phyloP scores from a whole-genome alignment of 2,797 vertebrate species.

The Gymnoscopelus braueri region DNA sequence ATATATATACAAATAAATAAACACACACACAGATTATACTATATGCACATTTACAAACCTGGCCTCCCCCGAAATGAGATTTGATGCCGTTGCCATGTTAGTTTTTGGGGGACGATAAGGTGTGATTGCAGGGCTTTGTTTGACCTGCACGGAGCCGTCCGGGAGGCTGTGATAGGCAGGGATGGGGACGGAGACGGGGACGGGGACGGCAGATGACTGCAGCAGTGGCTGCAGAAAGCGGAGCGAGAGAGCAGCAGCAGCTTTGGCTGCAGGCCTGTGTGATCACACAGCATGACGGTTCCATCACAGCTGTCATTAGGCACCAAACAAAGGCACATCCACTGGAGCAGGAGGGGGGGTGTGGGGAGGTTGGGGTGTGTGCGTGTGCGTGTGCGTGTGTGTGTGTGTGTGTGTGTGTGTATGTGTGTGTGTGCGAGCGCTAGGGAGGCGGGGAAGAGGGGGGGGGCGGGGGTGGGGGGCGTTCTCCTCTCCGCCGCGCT shows the following conservation, averaged over 20 bases:
- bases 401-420: too few species aligned
- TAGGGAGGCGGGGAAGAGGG: background rate
- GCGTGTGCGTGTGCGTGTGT: too few species aligned
- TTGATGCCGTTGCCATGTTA: slow-evolving; percentile 45
- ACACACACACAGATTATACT: too few species aligned
- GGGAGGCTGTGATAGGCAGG: slow-evolving; percentile 3
- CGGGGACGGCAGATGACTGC: background rate
- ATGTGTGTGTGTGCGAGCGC: background rate
- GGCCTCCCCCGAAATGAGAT: slow-evolving; percentile 52
- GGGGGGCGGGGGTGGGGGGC: slow-evolving; percentile 26
- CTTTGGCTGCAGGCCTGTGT: slow-evolving; percentile 58
- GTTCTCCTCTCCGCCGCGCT: slow-evolving; percentile 55
- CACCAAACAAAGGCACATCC: slow-evolving; percentile 67
- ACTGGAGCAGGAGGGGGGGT: slow-evolving; percentile 15
- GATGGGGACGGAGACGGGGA: slow-evolving; percentile 21
- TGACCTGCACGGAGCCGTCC: slow-evolving; percentile 28
- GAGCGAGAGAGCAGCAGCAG: slow-evolving; percentile 5
- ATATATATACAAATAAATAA: too few species aligned
- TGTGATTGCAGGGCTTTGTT: slow-evolving; percentile 25
- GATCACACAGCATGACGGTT: slow-evolving; percentile 78
- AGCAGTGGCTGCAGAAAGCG: slow-evolving; percentile 1
- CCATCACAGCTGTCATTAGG: slow-evolving; percentile 79
- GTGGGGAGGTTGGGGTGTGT: background rate
- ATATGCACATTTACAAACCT: slow-evolving; percentile 27
- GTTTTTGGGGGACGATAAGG: slow-evolving; percentile 26